These are phyloP conservation scores for Thymelicus lineola DNA, from an alignment of 2,888 invertebrate species.

Conservation along the genomic window DNA sequence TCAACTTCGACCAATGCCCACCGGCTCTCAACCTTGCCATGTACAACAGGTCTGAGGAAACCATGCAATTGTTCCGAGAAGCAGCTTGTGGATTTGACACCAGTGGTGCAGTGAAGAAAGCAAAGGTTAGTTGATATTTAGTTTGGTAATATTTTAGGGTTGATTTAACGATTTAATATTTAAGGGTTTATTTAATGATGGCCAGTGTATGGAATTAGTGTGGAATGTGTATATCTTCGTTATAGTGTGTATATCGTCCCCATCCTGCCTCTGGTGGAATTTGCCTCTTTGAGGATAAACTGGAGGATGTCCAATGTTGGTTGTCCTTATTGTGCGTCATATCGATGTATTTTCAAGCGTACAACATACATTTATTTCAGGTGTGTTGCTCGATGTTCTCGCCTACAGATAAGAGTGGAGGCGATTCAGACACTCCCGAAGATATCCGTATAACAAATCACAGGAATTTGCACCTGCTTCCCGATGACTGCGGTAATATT, in stretches of 20 bases:
- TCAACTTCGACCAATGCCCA: neutral
- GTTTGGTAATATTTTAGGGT: too few relatives aligned
- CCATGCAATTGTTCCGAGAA: neutral
- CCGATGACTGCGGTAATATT: slow-evolving; percentile 74
- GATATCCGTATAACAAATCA: neutral
- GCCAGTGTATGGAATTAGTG: too few relatives aligned
- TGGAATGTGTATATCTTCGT: too few relatives aligned
- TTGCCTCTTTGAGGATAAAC: too few relatives aligned
- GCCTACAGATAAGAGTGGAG: neutral
- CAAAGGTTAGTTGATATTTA: neutral
- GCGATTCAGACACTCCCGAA: neutral
- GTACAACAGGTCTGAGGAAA: neutral
- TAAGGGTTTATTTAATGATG: too few relatives aligned
- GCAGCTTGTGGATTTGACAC: neutral
- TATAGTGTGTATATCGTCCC: too few relatives aligned
- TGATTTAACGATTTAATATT: too few relatives aligned
- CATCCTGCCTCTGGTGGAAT: too few relatives aligned
- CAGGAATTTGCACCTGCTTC: slow-evolving; percentile 40
- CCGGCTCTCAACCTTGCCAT: neutral
- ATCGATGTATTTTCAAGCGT: neutral
- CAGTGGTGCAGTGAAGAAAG: neutral
- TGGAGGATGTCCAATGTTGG: too few relatives aligned
- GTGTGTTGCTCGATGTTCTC: slow-evolving; percentile 2
- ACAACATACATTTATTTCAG: neutral
- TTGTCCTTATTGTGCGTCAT: too few relatives aligned